phyloP scores from a whole-genome alignment of 92 coral and sea anemone genomes.

The Parazoanthus darwini region DNA sequence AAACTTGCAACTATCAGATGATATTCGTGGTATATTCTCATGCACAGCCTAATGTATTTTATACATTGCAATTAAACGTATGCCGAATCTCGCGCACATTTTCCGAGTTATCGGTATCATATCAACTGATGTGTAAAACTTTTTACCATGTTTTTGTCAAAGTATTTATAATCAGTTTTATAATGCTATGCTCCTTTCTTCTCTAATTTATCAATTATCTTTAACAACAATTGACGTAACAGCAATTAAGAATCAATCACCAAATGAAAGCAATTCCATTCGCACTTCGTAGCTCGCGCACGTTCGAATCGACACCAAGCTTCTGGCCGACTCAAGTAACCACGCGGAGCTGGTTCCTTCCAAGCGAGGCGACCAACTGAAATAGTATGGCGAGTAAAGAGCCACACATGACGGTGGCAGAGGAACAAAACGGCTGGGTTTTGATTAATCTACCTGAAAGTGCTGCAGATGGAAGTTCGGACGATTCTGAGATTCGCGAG shows the following conservation, averaged over 20 bases:
- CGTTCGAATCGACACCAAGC: background rate
- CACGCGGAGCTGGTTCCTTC: background rate
- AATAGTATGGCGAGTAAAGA: background rate
- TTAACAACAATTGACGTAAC: conserved; percentile 22
- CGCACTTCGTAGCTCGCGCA: conserved; percentile 28
- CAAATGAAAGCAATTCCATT: conserved; percentile 18
- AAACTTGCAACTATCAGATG: too few species aligned
- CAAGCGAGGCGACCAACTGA: background rate
- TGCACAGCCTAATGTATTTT: background rate
- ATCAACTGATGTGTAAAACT: too few species aligned
- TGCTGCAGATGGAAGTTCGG: background rate
- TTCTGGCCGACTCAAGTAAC: background rate
- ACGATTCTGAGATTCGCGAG: conserved; percentile 1
- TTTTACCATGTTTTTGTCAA: background rate
- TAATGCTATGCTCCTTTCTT: background rate
- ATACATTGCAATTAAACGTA: background rate
- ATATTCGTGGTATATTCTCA: background rate
- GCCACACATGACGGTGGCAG: background rate
- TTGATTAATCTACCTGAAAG: background rate
- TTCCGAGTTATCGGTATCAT: background rate
- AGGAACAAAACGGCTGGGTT: conserved; percentile 35
- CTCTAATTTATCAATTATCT: conserved; percentile 2
- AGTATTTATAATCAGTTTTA: background rate
- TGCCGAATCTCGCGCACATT: background rate
- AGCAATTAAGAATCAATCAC: conserved; percentile 22